A percentile compares a stretch with the other conserved stretches of the same genome.
Evolutionary conservation across 2,888 invertebrate species (phyloP).

Genomic region (Ornithoptera priamus): DNA sequence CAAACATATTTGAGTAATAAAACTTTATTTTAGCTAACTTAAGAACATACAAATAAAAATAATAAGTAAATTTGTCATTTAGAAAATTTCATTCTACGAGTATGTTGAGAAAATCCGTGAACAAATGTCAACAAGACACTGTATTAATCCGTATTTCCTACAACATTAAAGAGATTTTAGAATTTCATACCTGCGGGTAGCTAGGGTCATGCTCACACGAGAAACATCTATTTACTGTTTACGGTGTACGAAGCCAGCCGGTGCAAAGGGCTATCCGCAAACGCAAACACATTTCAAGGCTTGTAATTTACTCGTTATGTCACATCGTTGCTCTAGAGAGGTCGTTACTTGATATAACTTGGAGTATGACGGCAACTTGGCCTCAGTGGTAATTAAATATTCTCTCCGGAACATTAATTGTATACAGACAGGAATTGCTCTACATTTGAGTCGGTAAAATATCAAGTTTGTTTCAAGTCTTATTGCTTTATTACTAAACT

Average conservation of each 20-base stretch:
- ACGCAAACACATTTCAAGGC: slow-evolving; percentile 60
- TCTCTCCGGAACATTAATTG: slow-evolving; percentile 1
- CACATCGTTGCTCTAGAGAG: slow-evolving; percentile 43
- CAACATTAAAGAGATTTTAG: not conserved
- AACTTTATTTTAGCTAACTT: not conserved
- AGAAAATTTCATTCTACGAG: not conserved
- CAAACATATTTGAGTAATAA: not conserved
- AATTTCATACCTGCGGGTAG: not conserved
- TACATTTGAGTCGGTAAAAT: not conserved
- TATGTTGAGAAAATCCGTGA: not conserved
- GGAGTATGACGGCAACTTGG: slow-evolving; percentile 1
- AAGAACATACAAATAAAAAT: not conserved
- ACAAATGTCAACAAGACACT: not conserved
- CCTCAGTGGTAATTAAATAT: slow-evolving; percentile 4
- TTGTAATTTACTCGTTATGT: slow-evolving; percentile 68
- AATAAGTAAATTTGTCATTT: not conserved
- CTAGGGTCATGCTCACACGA: slow-evolving; percentile 1
- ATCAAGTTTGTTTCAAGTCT: not conserved
- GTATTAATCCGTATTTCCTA: not conserved
- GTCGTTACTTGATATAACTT: slow-evolving; percentile 20
- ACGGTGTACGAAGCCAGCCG: slow-evolving; percentile 49
- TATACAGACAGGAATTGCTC: not conserved
- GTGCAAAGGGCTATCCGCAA: slow-evolving; percentile 52
- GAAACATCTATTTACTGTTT: slow-evolving; percentile 37
- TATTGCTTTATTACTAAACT: no score